Evolutionary conservation across 2,113 vertebrate species (phyloP), one percentile per base, ranked within the genome.

Genomic region (Clinocottus analis): DNA sequence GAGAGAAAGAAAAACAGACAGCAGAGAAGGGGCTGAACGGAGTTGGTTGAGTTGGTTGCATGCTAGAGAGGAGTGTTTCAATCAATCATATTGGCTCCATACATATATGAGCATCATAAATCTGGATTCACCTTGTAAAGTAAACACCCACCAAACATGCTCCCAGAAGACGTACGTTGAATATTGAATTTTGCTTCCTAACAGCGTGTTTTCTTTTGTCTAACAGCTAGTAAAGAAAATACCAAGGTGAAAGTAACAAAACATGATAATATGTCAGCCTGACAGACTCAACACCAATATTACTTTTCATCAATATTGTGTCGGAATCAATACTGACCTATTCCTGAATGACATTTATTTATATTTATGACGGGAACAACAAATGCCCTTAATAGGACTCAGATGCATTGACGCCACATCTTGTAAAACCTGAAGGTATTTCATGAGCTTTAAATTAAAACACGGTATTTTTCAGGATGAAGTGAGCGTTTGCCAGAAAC

Each of bases 11-110:
- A 55, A 13, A 67, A 51, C 21, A 75, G 23, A 81, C 27, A 51
- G 19, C 21, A 59, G 58, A 72, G 49, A 68, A 35, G 35, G 35
- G 58, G 41, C 14, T 21, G 55, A 71, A 31, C 33, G 65, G 72
- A 79, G 78, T 80, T 92, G 94, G 90, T 87, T 92, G 93, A 94
- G 90, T 91, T 93, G 91, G n/a, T 2, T 31, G 56, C 80, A 89
- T 88, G 86, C 83, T 69, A 74, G 64, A 35, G 16, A 65, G n/a
- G 5, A 3, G 9, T 35, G 9, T 68, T 78, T 76, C 43, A 19
- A 85, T 89, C 60, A 23, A 1, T 23, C 14, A 60, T 19, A 37
- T 1, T 11, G 61, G 17, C 41, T 53, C 27, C 31, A 11, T 53
- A 13, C 13, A 25, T 45, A 58, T 61, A 51, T 12, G 61, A 61